A percentile compares a stretch with the other conserved stretches of the same genome.
These are phyloP conservation scores for Spisula subtruncata DNA, from an alignment of 2,888 invertebrate species.

Conservation along the genomic window DNA sequence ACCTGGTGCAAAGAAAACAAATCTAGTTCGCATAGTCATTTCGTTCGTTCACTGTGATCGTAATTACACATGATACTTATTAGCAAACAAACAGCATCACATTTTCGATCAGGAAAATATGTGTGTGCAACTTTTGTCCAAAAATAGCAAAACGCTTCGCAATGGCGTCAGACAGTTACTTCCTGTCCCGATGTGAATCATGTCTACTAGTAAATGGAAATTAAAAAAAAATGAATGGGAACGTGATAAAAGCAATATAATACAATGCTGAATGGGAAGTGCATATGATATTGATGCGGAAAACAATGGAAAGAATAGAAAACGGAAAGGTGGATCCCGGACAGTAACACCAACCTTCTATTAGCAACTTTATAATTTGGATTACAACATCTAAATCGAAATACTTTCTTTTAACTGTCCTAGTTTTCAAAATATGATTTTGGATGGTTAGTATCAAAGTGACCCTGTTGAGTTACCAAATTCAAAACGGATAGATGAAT, in stretches of 20 bases:
- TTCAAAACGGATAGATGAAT: background rate
- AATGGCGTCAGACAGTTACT: background rate
- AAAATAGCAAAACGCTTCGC: background rate
- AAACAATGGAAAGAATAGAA: background rate
- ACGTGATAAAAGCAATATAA: background rate
- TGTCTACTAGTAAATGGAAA: background rate
- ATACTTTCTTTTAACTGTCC: background rate
- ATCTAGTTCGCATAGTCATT: background rate
- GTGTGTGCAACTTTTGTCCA: background rate
- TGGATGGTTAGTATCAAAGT: slow-evolving; percentile 12
- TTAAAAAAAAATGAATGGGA: background rate
- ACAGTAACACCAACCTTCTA: background rate
- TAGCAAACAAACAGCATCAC: background rate
- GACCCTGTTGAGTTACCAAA: background rate
- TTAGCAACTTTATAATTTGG: background rate
- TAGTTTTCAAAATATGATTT: background rate
- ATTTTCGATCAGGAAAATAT: too few species aligned
- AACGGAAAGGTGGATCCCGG: background rate
- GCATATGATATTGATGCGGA: too few species aligned
- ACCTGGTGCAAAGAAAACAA: background rate
- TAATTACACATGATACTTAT: background rate
- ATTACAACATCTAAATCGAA: background rate
- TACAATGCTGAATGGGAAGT: background rate
- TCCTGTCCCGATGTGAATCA: background rate
- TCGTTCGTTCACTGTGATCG: background rate